Evolutionary conservation across 2,113 vertebrate species (phyloP).

Genomic region (Chitala chitala): DNA sequence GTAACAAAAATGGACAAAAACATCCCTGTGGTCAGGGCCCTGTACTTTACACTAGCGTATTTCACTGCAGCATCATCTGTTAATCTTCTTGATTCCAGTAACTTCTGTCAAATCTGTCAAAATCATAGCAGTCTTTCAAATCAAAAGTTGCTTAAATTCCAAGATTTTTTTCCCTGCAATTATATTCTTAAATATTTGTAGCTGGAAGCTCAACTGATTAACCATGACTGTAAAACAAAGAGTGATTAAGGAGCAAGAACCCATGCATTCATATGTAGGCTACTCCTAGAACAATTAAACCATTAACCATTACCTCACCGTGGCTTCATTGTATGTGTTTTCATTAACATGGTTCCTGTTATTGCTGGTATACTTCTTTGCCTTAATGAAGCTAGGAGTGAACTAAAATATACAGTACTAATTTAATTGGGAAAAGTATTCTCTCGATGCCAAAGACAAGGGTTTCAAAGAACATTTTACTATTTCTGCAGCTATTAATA

Average conservation of each 20-base stretch:
- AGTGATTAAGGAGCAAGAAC: neutral
- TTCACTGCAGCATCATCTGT: no score
- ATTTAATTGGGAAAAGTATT: conserved; percentile 8
- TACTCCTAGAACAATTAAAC: neutral
- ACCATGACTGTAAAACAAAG: neutral
- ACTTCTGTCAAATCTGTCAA: no score
- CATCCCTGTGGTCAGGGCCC: no score
- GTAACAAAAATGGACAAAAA: no score
- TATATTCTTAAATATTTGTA: no score
- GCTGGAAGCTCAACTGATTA: no score
- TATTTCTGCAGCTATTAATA: conserved; percentile 6
- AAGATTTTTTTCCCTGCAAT: no score
- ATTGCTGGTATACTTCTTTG: conserved; percentile 9
- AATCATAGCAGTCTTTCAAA: no score
- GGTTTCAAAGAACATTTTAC: conserved; percentile 5
- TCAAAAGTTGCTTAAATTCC: no score
- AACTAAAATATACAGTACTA: conserved; percentile 11
- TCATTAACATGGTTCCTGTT: conserved; percentile 1
- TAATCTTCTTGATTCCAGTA: no score
- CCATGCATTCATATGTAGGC: neutral
- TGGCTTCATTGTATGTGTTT: conserved; percentile 4
- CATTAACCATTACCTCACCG: conserved; percentile 4
- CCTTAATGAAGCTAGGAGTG: conserved; percentile 11
- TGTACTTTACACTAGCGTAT: no score
- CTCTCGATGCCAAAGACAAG: conserved; percentile 2